A percentile compares a stretch with the other conserved stretches of the same genome.
These are phyloP conservation scores for Drosophila ustulata DNA, from an alignment of 2,888 invertebrate genomes.

Conservation along the genomic window DNA sequence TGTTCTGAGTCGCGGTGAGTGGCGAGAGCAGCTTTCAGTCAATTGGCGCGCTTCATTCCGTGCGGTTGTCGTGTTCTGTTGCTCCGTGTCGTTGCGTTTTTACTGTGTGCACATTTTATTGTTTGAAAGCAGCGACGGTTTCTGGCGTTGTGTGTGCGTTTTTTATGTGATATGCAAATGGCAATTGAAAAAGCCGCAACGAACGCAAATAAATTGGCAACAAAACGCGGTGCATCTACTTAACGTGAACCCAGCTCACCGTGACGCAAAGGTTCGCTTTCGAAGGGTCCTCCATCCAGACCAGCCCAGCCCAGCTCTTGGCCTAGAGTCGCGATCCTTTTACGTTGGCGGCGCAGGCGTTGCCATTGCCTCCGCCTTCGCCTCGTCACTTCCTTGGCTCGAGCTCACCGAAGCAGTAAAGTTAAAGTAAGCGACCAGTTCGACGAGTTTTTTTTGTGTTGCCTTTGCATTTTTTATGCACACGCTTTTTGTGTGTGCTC, in stretches of 20 bases:
- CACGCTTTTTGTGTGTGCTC: slow-evolving; percentile 55
- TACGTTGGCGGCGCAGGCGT: slow-evolving; percentile 45
- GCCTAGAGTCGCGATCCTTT: slow-evolving; percentile 36
- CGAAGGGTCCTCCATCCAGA: slow-evolving; percentile 30
- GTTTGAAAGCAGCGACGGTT: slow-evolving; percentile 42
- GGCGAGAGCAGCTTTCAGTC: slow-evolving; percentile 60
- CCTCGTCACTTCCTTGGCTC: slow-evolving; percentile 41
- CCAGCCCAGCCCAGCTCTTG: slow-evolving; percentile 27
- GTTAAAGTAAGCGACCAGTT: slow-evolving; percentile 75
- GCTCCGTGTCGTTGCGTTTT: slow-evolving; percentile 8
- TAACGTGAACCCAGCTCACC: slow-evolving; percentile 9
- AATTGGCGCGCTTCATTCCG: slow-evolving; percentile 53
- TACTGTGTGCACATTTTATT: slow-evolving; percentile 44
- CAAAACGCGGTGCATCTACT: slow-evolving; percentile 49
- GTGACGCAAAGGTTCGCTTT: background rate
- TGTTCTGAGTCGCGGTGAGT: slow-evolving; percentile 27
- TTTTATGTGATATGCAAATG: slow-evolving; percentile 70
- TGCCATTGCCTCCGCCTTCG: slow-evolving; percentile 31
- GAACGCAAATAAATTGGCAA: slow-evolving; percentile 62
- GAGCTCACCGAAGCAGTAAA: slow-evolving; percentile 34
- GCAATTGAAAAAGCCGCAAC: slow-evolving; percentile 61
- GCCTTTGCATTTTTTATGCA: slow-evolving; percentile 74
- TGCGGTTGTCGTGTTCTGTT: slow-evolving; percentile 41
- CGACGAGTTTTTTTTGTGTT: slow-evolving; percentile 78
- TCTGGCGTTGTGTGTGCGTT: slow-evolving; percentile 33